Evolutionary conservation across 2,888 invertebrate species (phyloP).

Genomic region (Eueremaeus valkanovi): DNA sequence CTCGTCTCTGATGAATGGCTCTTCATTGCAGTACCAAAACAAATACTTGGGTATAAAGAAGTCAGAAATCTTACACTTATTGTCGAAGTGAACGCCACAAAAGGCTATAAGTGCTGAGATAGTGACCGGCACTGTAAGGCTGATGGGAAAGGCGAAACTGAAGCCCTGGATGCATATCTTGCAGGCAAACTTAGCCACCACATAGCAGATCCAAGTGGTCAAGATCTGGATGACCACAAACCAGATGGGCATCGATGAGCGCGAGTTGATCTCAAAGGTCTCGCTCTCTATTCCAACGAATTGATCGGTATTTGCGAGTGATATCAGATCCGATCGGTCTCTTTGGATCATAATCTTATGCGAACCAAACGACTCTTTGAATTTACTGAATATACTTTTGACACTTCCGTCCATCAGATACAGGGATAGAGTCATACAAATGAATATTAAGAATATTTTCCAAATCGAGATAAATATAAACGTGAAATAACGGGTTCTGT

Average conservation of each 20-base stretch:
- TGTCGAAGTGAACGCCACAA: slow-evolving; percentile 78
- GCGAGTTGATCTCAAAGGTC: slow-evolving; percentile 42
- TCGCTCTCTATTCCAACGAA: slow-evolving; percentile 42
- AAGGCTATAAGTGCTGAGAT: slow-evolving; percentile 81
- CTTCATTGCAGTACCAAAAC: slow-evolving; percentile 84
- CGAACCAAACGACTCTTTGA: slow-evolving; percentile 68
- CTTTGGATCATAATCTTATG: slow-evolving; percentile 58
- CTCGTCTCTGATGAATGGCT: slow-evolving; percentile 49
- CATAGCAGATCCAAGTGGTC: slow-evolving; percentile 80
- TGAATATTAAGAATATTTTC: slow-evolving; percentile 78
- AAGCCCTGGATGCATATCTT: slow-evolving; percentile 95
- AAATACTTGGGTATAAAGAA: slow-evolving; percentile 75
- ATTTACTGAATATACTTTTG: slow-evolving; percentile 70
- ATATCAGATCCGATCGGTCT: slow-evolving; percentile 37
- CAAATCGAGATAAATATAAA: slow-evolving; percentile 85
- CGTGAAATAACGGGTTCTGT: slow-evolving; percentile 76
- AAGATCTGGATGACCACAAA: slow-evolving; percentile 74
- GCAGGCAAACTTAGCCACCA: slow-evolving; percentile 90
- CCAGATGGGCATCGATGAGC: slow-evolving; percentile 62
- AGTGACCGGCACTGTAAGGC: slow-evolving; percentile 82
- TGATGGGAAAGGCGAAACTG: slow-evolving; percentile 93
- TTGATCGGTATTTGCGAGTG: slow-evolving; percentile 40
- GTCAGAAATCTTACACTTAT: slow-evolving; percentile 82
- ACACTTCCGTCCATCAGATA: slow-evolving; percentile 68
- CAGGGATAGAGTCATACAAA: slow-evolving; percentile 67